phyloP scores from a whole-genome alignment of 2,888 invertebrate species.

The Ramazzottius varieornatus region DNA sequence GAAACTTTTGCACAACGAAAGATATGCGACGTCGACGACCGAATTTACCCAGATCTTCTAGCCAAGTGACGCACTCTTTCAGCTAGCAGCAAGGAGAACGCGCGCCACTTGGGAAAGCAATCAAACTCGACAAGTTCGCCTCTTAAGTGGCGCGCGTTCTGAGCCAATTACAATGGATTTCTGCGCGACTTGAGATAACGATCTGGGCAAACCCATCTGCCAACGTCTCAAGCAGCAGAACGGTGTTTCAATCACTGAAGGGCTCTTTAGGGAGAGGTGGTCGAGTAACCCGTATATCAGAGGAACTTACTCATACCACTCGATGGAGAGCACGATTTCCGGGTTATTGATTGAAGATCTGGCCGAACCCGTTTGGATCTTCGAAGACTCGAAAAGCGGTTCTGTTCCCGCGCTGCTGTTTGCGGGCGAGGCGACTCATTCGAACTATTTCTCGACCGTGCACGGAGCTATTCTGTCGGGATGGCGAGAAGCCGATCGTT shows the following conservation, averaged over 20 bases:
- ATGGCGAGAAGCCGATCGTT: conserved; percentile 13
- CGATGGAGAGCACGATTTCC: neutral
- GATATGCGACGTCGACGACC: too few relatives aligned
- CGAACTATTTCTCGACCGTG: conserved; percentile 13
- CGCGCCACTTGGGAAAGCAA: too few relatives aligned
- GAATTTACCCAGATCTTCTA: too few relatives aligned
- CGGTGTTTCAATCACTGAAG: too few relatives aligned
- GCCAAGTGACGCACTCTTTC: too few relatives aligned
- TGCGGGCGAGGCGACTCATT: conserved; percentile 16
- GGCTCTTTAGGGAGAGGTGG: neutral
- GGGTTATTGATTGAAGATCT: neutral
- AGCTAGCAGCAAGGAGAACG: too few relatives aligned
- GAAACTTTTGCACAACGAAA: neutral
- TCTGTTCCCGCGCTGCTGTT: conserved; percentile 13
- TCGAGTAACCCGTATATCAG: neutral
- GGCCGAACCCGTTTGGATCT: neutral
- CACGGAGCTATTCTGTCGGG: conserved; percentile 16
- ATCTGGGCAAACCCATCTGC: too few relatives aligned
- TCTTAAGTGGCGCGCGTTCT: too few relatives aligned
- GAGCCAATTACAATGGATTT: neutral
- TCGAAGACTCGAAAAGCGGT: neutral
- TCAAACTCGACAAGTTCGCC: too few relatives aligned
- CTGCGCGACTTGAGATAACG: neutral
- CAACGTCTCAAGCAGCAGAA: too few relatives aligned
- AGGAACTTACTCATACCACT: neutral